Evolutionary conservation across 2,888 invertebrate species (phyloP).

Genomic region (Sclerodermus sp.): DNA sequence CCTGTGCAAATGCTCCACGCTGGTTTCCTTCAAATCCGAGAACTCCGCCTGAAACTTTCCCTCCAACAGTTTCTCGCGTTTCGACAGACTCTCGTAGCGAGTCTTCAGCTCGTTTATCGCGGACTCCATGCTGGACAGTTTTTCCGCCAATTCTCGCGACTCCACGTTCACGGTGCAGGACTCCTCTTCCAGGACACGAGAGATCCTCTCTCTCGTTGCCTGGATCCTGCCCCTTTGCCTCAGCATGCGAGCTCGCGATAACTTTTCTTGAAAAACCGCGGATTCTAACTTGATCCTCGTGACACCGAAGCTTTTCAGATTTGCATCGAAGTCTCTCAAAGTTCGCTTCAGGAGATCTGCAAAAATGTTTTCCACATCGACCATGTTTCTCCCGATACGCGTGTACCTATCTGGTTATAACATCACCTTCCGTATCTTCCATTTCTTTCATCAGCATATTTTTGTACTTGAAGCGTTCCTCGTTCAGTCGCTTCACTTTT

Average conservation of each 20-base stretch:
- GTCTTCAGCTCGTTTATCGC: conserved; percentile 29
- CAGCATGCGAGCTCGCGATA: conserved; percentile 62
- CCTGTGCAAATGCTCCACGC: conserved; percentile 39
- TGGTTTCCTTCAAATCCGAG: conserved; percentile 39
- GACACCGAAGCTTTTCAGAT: conserved; percentile 60
- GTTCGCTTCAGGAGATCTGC: conserved; percentile 49
- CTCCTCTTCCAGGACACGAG: conserved; percentile 37
- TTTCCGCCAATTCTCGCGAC: conserved; percentile 34
- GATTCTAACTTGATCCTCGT: conserved; percentile 69
- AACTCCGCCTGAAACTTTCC: conserved; percentile 41
- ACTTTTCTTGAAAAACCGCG: conserved; percentile 69
- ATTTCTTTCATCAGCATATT: conserved; percentile 74
- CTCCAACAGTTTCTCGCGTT: conserved; percentile 40
- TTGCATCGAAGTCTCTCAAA: conserved; percentile 66
- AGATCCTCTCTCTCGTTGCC: conserved; percentile 11
- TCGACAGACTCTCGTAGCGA: conserved; percentile 37
- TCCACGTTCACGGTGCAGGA: conserved; percentile 47
- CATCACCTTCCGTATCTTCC: conserved; percentile 61
- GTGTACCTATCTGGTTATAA: background rate
- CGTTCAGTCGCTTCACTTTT: conserved; percentile 66
- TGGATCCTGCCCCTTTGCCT: conserved; percentile 13
- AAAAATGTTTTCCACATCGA: background rate
- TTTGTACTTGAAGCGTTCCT: conserved; percentile 75
- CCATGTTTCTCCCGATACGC: background rate
- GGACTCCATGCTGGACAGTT: conserved; percentile 25